phyloP scores from a whole-genome alignment of 2,113 vertebrate genomes.

The Connochaetes taurinus region DNA sequence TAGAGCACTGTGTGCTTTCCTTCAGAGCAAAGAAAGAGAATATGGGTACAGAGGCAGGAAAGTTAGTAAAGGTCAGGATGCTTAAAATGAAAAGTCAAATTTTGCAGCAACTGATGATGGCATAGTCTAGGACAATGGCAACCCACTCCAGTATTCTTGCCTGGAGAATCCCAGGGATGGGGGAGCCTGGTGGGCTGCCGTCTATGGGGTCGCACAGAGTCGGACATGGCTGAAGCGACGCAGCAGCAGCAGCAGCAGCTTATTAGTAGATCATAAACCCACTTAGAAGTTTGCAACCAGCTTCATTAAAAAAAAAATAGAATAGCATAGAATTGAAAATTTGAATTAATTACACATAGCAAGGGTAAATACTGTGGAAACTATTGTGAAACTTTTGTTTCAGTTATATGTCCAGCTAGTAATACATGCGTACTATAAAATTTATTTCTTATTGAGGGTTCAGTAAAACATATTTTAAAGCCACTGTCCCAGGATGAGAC shows the following conservation, averaged over 20 bases:
- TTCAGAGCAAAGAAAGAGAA: background rate
- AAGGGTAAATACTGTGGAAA: constrained; percentile 1
- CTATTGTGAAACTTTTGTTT: background rate
- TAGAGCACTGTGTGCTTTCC: background rate
- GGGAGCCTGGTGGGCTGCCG: no score
- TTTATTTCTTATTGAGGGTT: background rate
- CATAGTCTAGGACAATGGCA: background rate
- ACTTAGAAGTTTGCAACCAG: background rate
- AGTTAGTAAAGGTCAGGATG: background rate
- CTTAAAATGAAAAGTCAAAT: background rate
- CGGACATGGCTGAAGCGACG: no score
- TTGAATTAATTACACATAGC: background rate
- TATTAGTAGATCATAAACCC: background rate
- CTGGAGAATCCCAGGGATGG: no score
- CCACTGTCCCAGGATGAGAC: background rate
- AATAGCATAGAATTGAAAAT: background rate
- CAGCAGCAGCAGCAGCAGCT: background rate
- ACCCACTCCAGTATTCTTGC: no score
- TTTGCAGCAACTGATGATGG: background rate
- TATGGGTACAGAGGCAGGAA: background rate
- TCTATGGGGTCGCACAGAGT: no score
- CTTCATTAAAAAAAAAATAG: background rate
- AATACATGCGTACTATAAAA: background rate
- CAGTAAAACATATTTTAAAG: background rate
- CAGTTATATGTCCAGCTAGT: background rate